Conservation (phyloP, 1,140 invertebrate genomes). For the Papilio polytes region DNA sequence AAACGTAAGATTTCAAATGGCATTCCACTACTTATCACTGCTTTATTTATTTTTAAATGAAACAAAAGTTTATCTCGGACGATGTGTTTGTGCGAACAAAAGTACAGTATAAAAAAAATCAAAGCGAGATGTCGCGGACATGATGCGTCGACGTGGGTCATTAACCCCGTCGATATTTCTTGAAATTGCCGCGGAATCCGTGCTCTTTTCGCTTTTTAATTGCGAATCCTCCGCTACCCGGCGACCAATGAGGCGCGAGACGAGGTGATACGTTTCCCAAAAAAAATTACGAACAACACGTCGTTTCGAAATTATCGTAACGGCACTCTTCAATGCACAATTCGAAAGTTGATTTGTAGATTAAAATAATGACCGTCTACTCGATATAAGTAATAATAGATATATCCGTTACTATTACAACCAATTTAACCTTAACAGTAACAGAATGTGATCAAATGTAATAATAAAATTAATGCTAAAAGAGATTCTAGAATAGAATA, state of each 20-base stretch:
- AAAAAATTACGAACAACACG: constrained; percentile 59
- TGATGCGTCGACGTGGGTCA: constrained; percentile 77
- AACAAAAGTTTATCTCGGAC: constrained; percentile 9
- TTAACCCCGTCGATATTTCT: constrained; percentile 81
- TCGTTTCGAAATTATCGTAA: constrained; percentile 68
- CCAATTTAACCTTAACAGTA: not conserved
- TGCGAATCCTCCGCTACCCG: constrained; percentile 71
- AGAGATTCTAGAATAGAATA: not conserved
- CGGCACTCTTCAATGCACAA: constrained; percentile 62
- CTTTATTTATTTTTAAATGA: not conserved
- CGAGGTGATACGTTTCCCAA: constrained; percentile 75
- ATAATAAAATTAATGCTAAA: not conserved
- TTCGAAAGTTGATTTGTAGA: constrained; percentile 41
- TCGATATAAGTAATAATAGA: constrained; percentile 9
- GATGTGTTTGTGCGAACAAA: constrained; percentile 48
- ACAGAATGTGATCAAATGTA: not conserved
- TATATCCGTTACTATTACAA: constrained; percentile 1
- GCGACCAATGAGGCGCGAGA: constrained; percentile 43
- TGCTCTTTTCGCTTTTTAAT: constrained; percentile 82
- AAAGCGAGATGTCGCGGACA: constrained; percentile 67
- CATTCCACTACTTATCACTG: not conserved
- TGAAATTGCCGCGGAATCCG: constrained; percentile 79
- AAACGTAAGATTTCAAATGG: not conserved
- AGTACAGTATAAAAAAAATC: constrained; percentile 67
- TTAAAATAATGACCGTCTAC: constrained; percentile 1